A percentile compares a stretch with the other conserved stretches of the same genome.
Conservation (phyloP, 2,113 vertebrate species). For the Pygoscelis adeliae region DNA sequence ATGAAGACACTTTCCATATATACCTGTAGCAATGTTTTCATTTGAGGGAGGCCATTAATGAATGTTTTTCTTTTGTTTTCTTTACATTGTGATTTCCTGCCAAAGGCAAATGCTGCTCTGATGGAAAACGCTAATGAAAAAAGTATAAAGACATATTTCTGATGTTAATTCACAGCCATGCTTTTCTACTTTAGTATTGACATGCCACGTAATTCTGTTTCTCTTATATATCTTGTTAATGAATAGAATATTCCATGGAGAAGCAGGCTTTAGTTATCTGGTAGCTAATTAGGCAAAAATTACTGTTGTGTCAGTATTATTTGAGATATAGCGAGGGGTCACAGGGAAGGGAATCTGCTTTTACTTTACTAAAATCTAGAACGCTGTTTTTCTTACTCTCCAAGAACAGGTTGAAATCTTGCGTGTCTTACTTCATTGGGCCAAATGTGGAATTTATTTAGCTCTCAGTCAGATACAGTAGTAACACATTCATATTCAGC, state of each 20-base stretch:
- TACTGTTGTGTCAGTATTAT: background rate
- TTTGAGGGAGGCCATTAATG: background rate
- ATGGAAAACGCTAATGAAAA: background rate
- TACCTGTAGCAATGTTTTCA: background rate
- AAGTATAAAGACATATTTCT: background rate
- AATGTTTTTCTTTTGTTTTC: background rate
- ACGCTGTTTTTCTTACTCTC: background rate
- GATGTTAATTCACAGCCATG: background rate
- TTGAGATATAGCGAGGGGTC: background rate
- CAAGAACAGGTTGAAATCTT: conserved; percentile 30
- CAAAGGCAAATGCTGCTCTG: background rate
- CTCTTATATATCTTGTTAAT: background rate
- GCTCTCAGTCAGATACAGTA: conserved; percentile 65
- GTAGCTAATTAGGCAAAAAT: background rate
- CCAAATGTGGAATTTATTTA: conserved; percentile 66
- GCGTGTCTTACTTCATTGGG: conserved; percentile 23
- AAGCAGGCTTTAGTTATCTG: background rate
- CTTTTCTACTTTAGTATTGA: background rate
- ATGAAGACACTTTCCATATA: background rate
- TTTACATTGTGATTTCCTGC: background rate
- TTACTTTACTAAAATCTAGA: background rate
- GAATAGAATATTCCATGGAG: background rate
- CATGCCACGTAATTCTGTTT: background rate
- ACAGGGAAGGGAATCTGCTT: background rate
- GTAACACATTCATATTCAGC: conserved; percentile 61